Conservation (phyloP, 2,113 vertebrate species). For the Paracanthobrama guichenoti region DNA sequence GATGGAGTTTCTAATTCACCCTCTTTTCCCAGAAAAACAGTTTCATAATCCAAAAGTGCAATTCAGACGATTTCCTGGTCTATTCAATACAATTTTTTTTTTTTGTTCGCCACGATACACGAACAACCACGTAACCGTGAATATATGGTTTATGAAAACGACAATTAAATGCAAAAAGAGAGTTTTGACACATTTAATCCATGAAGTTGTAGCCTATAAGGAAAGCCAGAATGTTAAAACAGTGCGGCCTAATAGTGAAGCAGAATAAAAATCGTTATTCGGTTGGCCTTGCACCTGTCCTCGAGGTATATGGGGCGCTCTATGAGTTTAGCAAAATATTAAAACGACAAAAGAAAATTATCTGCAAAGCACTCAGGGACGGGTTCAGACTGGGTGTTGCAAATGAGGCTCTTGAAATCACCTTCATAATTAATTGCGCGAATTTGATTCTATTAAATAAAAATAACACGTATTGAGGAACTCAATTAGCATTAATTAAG, state of each 20-base stretch:
- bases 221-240: background rate
- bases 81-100: background rate
- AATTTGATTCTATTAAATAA: slow-evolving; percentile 99
- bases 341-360: slow-evolving; percentile 70
- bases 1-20: background rate
- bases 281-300: slow-evolving; percentile 49
- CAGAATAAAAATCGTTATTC: slow-evolving; percentile 43
- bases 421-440: slow-evolving; percentile 99
- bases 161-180: slow-evolving; percentile 23
- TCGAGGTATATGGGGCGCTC: slow-evolving; percentile 54
- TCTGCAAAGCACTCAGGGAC: slow-evolving; percentile 59
- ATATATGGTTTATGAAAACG: background rate
- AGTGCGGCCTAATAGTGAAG: slow-evolving; percentile 38
- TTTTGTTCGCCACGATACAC: background rate
- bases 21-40: background rate
- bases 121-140: background rate
- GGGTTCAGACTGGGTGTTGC: slow-evolving; percentile 74
- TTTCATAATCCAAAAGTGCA: background rate
- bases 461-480: slow-evolving; percentile 99
- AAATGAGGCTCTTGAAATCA: slow-evolving; percentile 98
- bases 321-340: slow-evolving; percentile 63
- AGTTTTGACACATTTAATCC: background rate
- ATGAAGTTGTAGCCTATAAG: background rate
- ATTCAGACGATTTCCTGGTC: background rate
- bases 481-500: slow-evolving; percentile 99